Percentiles rank a stretch among this genome's conserved stretches.
These are phyloP conservation scores for Rhabdomys dilectus DNA, from an alignment of 2,113 vertebrate species.

Conservation along the genomic window DNA sequence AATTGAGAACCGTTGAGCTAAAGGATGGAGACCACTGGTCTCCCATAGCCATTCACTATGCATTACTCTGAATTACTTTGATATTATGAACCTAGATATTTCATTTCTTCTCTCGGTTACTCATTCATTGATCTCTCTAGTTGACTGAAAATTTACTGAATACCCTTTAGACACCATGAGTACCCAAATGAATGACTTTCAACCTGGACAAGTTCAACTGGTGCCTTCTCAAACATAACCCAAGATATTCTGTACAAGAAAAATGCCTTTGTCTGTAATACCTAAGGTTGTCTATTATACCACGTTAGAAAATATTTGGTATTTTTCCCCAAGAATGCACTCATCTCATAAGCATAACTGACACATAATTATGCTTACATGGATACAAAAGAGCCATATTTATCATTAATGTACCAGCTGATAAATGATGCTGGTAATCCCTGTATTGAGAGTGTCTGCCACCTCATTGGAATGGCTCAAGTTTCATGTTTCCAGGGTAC, in stretches of 20 bases:
- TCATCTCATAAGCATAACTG: constrained; percentile 39
- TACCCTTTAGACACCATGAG: neutral
- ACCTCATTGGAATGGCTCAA: constrained; percentile 21
- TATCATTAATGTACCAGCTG: constrained; percentile 6
- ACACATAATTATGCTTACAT: constrained; percentile 51
- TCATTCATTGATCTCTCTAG: neutral
- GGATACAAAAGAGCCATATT: constrained; percentile 19
- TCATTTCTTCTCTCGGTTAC: neutral
- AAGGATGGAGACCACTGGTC: neutral
- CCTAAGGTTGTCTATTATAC: neutral
- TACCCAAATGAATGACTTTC: constrained; percentile 28
- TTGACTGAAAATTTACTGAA: constrained; percentile 1
- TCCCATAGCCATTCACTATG: neutral
- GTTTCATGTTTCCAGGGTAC: constrained; percentile 44
- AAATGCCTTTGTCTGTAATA: constrained; percentile 22
- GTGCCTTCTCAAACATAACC: neutral
- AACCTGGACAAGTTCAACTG: neutral
- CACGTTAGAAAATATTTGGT: neutral
- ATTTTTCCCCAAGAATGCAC: neutral
- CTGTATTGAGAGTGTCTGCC: constrained; percentile 6
- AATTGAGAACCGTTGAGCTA: neutral
- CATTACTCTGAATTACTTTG: neutral
- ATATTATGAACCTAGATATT: neutral
- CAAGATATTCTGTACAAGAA: constrained; percentile 45
- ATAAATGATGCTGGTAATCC: neutral